Evolutionary conservation across 2,113 vertebrate species (phyloP).

Genomic region (Apistogramma diplotaenia): DNA sequence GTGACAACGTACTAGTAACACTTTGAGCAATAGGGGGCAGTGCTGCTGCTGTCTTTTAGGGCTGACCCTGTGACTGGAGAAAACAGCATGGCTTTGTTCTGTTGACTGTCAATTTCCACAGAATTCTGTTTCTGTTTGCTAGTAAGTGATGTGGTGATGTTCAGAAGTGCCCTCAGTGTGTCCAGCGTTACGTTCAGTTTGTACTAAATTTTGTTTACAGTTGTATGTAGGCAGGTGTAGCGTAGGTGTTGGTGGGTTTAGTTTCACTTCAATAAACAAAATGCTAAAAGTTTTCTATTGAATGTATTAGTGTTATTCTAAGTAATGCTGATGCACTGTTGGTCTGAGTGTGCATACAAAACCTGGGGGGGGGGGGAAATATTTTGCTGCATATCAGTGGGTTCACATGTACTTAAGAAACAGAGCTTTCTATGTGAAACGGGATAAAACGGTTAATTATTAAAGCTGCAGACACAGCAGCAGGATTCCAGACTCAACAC

Average conservation of each 20-base stretch:
- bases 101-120: not conserved
- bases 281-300: not conserved
- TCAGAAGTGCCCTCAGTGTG: not conserved
- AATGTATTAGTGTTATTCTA: not conserved
- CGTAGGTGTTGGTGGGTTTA: not conserved
- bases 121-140: not conserved
- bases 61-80: not conserved
- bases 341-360: not conserved
- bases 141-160: not conserved
- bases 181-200: not conserved
- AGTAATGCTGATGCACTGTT: accelerated
- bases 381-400: not conserved
- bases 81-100: not conserved
- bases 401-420: not conserved
- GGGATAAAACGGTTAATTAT: not conserved
- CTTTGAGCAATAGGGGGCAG: slow-evolving; percentile 23
- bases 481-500: not conserved
- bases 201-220: not conserved
- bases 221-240: not conserved
- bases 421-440: not conserved
- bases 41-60: not conserved
- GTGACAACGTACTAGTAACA: not conserved
- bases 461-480: not conserved
- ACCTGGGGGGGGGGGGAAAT: not conserved
- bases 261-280: not conserved